These are phyloP conservation scores for Eugnorisma glareosa DNA, from an alignment of 2,888 invertebrate species.

Conservation along the genomic window DNA sequence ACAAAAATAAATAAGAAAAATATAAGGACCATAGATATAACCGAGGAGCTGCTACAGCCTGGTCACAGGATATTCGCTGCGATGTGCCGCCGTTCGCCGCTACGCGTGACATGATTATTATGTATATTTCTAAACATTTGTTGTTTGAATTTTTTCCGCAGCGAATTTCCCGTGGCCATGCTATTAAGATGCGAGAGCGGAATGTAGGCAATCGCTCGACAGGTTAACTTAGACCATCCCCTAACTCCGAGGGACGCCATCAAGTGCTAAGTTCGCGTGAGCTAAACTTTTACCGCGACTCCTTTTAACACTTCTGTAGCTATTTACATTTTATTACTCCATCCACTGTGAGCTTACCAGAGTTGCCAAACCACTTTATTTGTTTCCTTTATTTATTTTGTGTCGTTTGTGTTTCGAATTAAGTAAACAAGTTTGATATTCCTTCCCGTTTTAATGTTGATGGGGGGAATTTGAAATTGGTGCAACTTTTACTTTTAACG, in stretches of 20 bases:
- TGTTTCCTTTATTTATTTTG: conserved; percentile 78
- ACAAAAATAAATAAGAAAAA: neutral
- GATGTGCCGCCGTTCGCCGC: neutral
- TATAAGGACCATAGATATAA: neutral
- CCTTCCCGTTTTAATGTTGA: conserved; percentile 54
- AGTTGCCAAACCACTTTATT: conserved; percentile 80
- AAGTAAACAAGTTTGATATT: conserved; percentile 70
- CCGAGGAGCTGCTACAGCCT: neutral
- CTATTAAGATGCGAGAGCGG: too few species aligned
- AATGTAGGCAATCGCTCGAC: neutral
- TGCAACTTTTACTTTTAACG: conserved; percentile 30
- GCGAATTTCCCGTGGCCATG: neutral
- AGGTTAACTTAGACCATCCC: conserved; percentile 41
- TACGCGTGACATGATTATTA: neutral
- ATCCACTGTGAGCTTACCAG: conserved; percentile 74
- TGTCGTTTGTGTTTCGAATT: conserved; percentile 72
- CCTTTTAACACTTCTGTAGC: conserved; percentile 85
- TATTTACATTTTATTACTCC: conserved; percentile 86
- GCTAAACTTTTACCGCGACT: conserved; percentile 83
- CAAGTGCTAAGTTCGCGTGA: conserved; percentile 84
- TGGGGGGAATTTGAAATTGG: conserved; percentile 44
- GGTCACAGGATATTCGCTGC: neutral
- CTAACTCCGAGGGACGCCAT: conserved; percentile 73
- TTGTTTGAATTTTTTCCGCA: too few species aligned
- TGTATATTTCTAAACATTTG: neutral